phyloP scores from a whole-genome alignment of 2,113 vertebrate genomes.

The Thomomys bottae region DNA sequence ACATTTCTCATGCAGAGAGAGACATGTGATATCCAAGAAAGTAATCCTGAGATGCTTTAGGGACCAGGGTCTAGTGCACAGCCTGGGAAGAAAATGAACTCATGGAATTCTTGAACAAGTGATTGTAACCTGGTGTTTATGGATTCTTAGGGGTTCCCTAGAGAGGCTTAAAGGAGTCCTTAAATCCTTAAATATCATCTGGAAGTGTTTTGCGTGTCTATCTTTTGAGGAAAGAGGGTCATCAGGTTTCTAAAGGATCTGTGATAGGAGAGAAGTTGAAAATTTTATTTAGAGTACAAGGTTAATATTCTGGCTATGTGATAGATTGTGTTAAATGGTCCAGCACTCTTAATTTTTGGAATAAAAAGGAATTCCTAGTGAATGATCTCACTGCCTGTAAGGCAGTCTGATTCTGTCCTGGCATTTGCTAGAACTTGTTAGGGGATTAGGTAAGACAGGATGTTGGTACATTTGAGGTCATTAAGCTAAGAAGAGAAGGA shows the following conservation, averaged over 20 bases:
- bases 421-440: slow-evolving; percentile 76
- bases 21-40: neutral
- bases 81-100: neutral
- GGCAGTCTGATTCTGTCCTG: slow-evolving; percentile 69
- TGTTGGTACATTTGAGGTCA: slow-evolving; percentile 77
- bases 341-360: slow-evolving; percentile 70
- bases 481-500: slow-evolving; percentile 68
- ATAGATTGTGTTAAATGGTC: slow-evolving; percentile 55
- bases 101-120: slow-evolving; percentile 28
- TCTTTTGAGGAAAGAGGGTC: slow-evolving; percentile 1
- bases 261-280: slow-evolving; percentile 16
- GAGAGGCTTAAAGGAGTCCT: neutral
- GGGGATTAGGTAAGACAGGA: slow-evolving; percentile 73
- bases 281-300: slow-evolving; percentile 40
- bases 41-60: neutral
- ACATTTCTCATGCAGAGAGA: neutral
- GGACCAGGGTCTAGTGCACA: neutral
- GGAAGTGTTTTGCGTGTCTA: neutral
- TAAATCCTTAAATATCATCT: neutral
- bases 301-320: slow-evolving; percentile 61
- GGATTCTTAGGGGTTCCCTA: neutral
- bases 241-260: slow-evolving; percentile 31
- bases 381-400: slow-evolving; percentile 69
- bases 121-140: neutral
- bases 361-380: slow-evolving; percentile 73